A percentile compares a stretch with the other conserved stretches of the same genome.
phyloP scores from a whole-genome alignment of 2,797 vertebrate genomes.

The Scleropages formosus region DNA sequence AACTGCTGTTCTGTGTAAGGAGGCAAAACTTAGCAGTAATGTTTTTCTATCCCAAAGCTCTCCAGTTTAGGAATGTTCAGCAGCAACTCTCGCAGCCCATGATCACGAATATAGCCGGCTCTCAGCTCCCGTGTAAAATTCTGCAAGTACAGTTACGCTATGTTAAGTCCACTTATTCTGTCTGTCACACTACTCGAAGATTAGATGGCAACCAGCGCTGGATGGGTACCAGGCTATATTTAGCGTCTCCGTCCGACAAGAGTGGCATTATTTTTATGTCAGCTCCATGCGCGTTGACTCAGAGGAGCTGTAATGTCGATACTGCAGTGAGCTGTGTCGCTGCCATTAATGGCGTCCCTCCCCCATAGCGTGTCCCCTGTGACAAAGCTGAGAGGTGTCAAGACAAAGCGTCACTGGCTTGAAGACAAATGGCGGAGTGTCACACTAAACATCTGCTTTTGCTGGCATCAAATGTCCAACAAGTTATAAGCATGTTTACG shows the following conservation, averaged over 20 bases:
- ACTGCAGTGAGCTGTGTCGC: slow-evolving; percentile 8
- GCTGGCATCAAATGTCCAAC: not conserved
- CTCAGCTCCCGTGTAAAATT: not conserved
- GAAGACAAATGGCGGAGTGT: not conserved
- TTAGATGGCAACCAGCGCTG: slow-evolving; percentile 8
- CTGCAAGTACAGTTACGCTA: not conserved
- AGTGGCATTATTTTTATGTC: not conserved
- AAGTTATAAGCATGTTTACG: not conserved
- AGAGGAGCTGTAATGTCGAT: not conserved
- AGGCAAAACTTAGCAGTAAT: no score
- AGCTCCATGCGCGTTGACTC: not conserved
- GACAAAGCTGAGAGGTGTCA: not conserved
- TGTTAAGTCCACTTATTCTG: slow-evolving; percentile 15
- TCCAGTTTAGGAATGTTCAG: no score
- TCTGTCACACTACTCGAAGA: slow-evolving; percentile 19
- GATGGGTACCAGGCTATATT: slow-evolving; percentile 27
- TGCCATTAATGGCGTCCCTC: not conserved
- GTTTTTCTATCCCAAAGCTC: no score
- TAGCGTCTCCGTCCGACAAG: slow-evolving; percentile 8
- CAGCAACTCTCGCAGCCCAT: not conserved
- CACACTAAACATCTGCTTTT: not conserved
- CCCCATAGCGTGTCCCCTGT: not conserved
- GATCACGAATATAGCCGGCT: slow-evolving; percentile 22
- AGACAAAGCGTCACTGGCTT: not conserved
- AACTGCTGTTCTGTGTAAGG: no score